Evolutionary conservation across 2,113 vertebrate genomes (phyloP).

Genomic region (Phocoena sinus): DNA sequence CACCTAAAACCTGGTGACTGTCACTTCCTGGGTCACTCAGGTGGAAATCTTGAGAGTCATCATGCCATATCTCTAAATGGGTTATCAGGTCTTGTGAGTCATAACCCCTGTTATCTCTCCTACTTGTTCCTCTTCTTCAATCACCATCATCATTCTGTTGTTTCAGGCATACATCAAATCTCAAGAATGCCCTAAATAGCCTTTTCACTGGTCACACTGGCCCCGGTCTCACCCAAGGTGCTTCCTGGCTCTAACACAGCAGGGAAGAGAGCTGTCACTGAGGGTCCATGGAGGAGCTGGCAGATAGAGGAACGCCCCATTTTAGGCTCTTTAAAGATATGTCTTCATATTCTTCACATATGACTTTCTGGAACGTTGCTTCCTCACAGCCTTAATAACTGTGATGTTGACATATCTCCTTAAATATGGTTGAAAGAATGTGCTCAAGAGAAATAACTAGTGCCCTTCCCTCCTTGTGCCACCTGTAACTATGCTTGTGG

Average conservation of each 20-base stretch:
- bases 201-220: neutral
- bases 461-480: neutral
- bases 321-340: neutral
- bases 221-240: neutral
- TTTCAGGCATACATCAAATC: neutral
- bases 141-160: neutral
- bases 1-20: neutral
- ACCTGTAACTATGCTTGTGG: neutral
- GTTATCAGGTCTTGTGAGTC: neutral
- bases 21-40: neutral
- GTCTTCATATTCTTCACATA: neutral
- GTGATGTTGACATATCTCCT: neutral
- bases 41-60: neutral
- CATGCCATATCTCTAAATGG: neutral
- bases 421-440: neutral
- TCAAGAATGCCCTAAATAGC: neutral
- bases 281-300: neutral
- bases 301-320: neutral
- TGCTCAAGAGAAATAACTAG: neutral
- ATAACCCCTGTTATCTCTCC: neutral
- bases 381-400: neutral
- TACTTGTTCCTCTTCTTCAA: neutral
- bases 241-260: neutral
- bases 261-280: neutral
- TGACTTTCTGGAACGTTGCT: neutral